Conservation (phyloP, 1,140 invertebrate genomes). For the Teleogryllus occipitalis region DNA sequence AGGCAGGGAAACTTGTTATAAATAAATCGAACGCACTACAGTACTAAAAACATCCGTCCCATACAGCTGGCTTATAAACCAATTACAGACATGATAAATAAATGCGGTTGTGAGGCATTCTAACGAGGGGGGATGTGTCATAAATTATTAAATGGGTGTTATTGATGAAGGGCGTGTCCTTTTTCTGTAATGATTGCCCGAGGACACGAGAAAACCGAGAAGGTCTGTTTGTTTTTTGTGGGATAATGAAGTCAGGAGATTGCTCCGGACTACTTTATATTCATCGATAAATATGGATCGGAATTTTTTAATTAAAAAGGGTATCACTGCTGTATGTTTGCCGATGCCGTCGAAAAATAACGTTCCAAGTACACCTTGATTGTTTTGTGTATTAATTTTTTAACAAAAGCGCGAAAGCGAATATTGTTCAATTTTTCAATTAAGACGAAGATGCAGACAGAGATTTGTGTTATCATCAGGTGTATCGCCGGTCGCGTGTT, state of each 20-base stretch:
- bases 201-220: not conserved
- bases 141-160: conserved; percentile 6
- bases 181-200: not conserved
- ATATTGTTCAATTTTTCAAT: not conserved
- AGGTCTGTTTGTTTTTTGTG: not conserved
- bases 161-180: not conserved
- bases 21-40: not conserved
- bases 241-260: conserved; percentile 1
- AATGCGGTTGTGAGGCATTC: not conserved
- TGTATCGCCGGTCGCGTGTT: not conserved
- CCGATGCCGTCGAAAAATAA: not conserved
- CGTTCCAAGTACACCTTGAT: not conserved
- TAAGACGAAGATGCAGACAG: not conserved
- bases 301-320: conserved; percentile 6
- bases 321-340: not conserved
- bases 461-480: not conserved
- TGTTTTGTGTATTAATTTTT: not conserved
- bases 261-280: not conserved
- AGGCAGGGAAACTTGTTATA: not conserved
- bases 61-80: not conserved
- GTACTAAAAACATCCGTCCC: not conserved
- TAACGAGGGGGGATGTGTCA: not conserved
- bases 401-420: conserved; percentile 1
- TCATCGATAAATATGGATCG: conserved; percentile 4
- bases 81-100: conserved; percentile 1